These are phyloP conservation scores for Sarcophaga subvicina DNA, from an alignment of 2,888 invertebrate genomes.

Conservation along the genomic window DNA sequence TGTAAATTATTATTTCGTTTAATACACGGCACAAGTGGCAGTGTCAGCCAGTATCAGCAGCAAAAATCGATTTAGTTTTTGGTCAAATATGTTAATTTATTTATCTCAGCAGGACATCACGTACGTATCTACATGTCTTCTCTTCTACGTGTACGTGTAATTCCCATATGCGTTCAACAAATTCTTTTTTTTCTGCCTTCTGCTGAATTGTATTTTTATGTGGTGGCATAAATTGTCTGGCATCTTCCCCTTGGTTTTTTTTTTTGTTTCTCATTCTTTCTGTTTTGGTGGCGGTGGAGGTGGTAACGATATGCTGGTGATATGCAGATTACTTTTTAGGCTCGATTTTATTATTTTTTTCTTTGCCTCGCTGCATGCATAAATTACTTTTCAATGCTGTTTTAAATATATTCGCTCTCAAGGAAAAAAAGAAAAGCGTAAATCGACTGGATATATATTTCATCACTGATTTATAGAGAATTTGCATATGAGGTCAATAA, in stretches of 20 bases:
- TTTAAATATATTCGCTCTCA: not conserved
- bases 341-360: constrained; percentile 17
- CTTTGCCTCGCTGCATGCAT: constrained; percentile 60
- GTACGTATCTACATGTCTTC: not conserved
- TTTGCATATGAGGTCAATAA: constrained; percentile 50
- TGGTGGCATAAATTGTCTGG: constrained; percentile 15
- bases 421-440: not conserved
- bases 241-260: not conserved
- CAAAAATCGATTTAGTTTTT: constrained; percentile 64
- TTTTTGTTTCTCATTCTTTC: too few relatives aligned
- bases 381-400: constrained; percentile 60
- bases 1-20: not conserved
- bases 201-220: not conserved
- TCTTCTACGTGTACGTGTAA: not conserved
- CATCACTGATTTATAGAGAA: constrained; percentile 67
- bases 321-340: constrained; percentile 58
- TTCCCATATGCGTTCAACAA: not conserved
- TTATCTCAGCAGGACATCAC: constrained; percentile 65
- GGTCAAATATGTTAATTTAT: constrained; percentile 68
- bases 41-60: constrained; percentile 14
- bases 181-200: too few relatives aligned
- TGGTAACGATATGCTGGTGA: constrained; percentile 36
- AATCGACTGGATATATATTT: constrained; percentile 73
- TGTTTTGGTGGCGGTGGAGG: constrained; percentile 41
- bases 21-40: constrained; percentile 7